These are phyloP conservation scores for Neoniphon sammara DNA, from an alignment of 2,797 vertebrate genomes.

Conservation along the genomic window DNA sequence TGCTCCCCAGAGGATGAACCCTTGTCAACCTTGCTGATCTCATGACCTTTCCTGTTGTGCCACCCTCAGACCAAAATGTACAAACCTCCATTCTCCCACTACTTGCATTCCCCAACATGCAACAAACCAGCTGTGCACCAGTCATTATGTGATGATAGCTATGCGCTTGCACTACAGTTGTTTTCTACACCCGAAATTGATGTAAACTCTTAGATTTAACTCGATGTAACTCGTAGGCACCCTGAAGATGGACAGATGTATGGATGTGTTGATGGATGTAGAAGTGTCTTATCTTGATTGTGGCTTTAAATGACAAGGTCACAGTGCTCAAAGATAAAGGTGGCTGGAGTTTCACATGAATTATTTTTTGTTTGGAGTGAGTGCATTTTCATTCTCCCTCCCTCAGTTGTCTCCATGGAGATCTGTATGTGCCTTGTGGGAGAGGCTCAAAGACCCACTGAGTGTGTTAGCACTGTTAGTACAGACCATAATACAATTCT, in stretches of 20 bases:
- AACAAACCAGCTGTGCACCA: too few species aligned
- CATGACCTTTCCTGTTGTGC: too few species aligned
- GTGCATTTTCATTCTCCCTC: constrained; percentile 63
- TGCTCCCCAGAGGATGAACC: too few species aligned
- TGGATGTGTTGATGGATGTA: neutral
- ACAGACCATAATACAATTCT: constrained; percentile 79
- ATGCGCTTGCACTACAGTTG: too few species aligned
- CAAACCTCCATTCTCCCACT: too few species aligned
- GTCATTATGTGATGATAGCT: too few species aligned
- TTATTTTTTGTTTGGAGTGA: constrained; percentile 43
- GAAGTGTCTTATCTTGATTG: constrained; percentile 8
- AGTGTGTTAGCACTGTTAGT: constrained; percentile 80
- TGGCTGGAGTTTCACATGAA: constrained; percentile 27
- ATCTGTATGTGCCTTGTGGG: constrained; percentile 67
- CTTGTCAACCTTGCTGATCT: too few species aligned
- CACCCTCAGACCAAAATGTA: too few species aligned
- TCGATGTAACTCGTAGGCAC: too few species aligned
- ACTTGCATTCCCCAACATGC: too few species aligned
- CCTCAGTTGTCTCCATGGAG: constrained; percentile 77
- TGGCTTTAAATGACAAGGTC: constrained; percentile 18
- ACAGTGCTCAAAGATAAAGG: constrained; percentile 25
- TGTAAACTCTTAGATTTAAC: too few species aligned
- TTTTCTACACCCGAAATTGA: too few species aligned
- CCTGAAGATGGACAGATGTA: neutral
- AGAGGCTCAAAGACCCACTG: constrained; percentile 68